Evolutionary conservation across 2,113 vertebrate species (phyloP).

Genomic region (Grammatotria lemairii): DNA sequence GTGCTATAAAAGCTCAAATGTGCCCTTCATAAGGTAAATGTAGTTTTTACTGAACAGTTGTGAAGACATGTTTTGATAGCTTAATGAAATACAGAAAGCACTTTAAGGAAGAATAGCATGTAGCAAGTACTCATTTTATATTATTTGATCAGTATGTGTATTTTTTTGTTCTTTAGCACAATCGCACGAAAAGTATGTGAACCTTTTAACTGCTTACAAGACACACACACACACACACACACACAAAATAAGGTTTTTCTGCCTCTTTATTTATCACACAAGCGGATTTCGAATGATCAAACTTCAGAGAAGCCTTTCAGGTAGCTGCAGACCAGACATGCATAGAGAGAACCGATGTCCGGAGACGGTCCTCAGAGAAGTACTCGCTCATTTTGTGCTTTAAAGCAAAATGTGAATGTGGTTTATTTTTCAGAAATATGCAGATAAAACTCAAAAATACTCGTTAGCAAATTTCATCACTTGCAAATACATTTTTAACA

Average conservation of each 20-base stretch:
- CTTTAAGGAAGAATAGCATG: not conserved
- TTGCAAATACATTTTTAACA: not conserved
- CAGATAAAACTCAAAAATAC: not conserved
- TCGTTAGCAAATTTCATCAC: not conserved
- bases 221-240: not conserved
- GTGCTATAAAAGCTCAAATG: not conserved
- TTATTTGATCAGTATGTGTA: fast-evolving
- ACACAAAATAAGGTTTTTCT: fast-evolving
- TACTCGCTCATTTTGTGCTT: not conserved
- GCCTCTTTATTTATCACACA: not conserved
- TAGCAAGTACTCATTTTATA: fast-evolving
- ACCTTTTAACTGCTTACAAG: not conserved
- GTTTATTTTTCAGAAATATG: not conserved
- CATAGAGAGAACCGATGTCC: not conserved
- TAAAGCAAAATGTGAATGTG: not conserved
- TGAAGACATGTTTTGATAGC: not conserved
- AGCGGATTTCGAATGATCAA: fast-evolving
- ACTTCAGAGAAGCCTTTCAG: not conserved
- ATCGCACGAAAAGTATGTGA: fast-evolving
- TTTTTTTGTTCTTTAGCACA: fast-evolving
- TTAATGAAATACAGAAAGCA: not conserved
- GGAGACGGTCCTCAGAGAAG: not conserved
- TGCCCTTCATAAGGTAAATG: not conserved
- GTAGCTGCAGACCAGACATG: not conserved
- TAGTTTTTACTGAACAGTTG: not conserved